Base-by-base conservation (phyloP, 2,888 invertebrate genomes). In the Ephialtes manifestator region DNA sequence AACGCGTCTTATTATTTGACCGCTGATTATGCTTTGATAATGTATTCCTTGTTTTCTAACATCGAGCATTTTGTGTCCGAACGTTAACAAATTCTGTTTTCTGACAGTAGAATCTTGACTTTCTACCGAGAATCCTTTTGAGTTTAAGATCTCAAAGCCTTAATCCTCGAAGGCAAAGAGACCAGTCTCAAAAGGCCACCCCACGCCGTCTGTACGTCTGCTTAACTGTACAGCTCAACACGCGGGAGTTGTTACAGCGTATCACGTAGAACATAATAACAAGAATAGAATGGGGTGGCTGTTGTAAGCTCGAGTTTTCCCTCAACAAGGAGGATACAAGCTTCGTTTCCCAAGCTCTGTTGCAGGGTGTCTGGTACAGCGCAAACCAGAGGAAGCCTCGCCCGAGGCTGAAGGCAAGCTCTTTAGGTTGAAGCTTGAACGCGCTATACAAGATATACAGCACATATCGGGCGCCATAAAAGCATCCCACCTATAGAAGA, bases 241-340 rank as follows among this genome's bases (percentile, higher is more conserved):
- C 68, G 72, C 67, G 46, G 72, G 48, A 28, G 65, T 67, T 67
- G 72, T 68, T 67, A 58, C 46, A 18, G 58, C 58, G 24, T 43
- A 72, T 39, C 24, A 24, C 48, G 24, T 24, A 68, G 35, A 68
- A 68, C 39, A 11, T 68, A 78, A 74, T 78, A 46, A 46, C 46
- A 60, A 53, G 43, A 58, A 18, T 31, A 55, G 65, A 20, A 4
- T 31, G 55, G 55, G 67, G 39, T 53, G 24, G 39, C 43, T 67
- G 67, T 68, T 78, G 74, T 60, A 68, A 74, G 60, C 60, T 58
- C 77, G 35, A 63, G 20, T 67, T 76, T 46, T 18, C 51, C 51
- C 81, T 28, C 53, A 35, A 43, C 63, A 46, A 72, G 18, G 60
- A 43, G 51, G 35, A 15, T 51, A 31, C 68, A 18, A 72, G 13